Conservation (phyloP, 2,888 invertebrate species). For the Listrodromus nycthemerus region DNA sequence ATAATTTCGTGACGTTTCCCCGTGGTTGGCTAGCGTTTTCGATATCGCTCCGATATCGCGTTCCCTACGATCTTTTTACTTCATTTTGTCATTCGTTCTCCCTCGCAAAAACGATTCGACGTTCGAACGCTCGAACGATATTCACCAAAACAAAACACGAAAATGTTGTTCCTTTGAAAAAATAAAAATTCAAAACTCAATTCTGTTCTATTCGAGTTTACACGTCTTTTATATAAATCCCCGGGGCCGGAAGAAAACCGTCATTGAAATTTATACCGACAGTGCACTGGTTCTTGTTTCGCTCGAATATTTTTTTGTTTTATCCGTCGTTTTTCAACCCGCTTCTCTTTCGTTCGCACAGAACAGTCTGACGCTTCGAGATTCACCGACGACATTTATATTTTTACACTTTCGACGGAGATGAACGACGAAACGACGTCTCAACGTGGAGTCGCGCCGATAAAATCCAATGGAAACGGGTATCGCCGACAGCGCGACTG, state of each 20-base stretch:
- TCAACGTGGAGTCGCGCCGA: background rate
- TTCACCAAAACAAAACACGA: background rate
- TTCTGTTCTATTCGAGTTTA: no score
- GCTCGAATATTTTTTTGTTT: background rate
- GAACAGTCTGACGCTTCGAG: background rate
- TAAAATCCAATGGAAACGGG: background rate
- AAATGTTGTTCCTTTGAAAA: no score
- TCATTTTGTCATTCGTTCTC: slow-evolving; percentile 37
- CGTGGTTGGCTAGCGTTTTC: background rate
- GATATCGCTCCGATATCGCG: no score
- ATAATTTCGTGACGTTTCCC: slow-evolving; percentile 34
- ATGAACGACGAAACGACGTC: background rate
- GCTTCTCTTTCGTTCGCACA: background rate
- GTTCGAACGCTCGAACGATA: background rate
- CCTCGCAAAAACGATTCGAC: background rate
- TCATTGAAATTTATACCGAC: background rate
- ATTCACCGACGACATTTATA: background rate
- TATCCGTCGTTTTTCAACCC: background rate
- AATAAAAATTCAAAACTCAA: no score
- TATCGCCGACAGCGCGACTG: background rate
- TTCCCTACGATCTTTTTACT: background rate
- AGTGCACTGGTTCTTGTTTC: background rate
- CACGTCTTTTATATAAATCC: no score
- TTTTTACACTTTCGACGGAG: background rate
- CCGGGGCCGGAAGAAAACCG: no score